These are phyloP conservation scores for Pangasius sanitwongsei DNA, from an alignment of 2,797 vertebrate genomes.

Conservation along the genomic window DNA sequence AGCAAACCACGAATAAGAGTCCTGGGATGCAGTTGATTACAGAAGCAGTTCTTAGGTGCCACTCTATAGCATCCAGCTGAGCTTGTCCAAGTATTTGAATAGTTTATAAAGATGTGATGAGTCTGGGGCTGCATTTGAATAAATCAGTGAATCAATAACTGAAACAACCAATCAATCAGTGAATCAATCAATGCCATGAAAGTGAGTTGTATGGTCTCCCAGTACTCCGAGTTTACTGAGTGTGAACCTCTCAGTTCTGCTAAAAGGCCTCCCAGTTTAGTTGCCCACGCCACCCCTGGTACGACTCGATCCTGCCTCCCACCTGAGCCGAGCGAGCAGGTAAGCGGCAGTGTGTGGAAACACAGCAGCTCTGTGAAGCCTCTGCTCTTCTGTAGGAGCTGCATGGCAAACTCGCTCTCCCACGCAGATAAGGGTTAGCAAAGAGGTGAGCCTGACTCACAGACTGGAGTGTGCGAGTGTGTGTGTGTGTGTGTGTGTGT, in stretches of 20 bases:
- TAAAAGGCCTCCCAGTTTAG: conserved; percentile 28
- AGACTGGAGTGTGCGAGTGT: conserved; percentile 67
- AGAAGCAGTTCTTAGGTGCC: neutral
- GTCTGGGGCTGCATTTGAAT: neutral
- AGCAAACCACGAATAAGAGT: neutral
- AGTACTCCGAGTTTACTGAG: neutral
- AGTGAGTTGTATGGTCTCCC: neutral
- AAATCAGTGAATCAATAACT: neutral
- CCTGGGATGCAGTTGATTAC: no score
- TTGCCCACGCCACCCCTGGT: conserved; percentile 29
- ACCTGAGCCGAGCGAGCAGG: conserved; percentile 61
- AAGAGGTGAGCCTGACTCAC: conserved; percentile 82
- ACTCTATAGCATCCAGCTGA: neutral
- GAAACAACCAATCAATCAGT: neutral
- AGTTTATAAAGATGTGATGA: neutral
- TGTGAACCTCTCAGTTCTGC: neutral
- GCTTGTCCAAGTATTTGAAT: neutral
- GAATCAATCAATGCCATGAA: neutral
- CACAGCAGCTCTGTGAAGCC: conserved; percentile 56
- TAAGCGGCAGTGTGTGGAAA: conserved; percentile 59
- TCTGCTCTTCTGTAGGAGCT: conserved; percentile 50
- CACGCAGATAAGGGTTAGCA: conserved; percentile 77
- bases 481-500: conserved; percentile 27
- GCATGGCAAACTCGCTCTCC: conserved; percentile 72
- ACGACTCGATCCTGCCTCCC: conserved; percentile 47